phyloP scores from a whole-genome alignment of 2,113 vertebrate species.

The Solea solea region DNA sequence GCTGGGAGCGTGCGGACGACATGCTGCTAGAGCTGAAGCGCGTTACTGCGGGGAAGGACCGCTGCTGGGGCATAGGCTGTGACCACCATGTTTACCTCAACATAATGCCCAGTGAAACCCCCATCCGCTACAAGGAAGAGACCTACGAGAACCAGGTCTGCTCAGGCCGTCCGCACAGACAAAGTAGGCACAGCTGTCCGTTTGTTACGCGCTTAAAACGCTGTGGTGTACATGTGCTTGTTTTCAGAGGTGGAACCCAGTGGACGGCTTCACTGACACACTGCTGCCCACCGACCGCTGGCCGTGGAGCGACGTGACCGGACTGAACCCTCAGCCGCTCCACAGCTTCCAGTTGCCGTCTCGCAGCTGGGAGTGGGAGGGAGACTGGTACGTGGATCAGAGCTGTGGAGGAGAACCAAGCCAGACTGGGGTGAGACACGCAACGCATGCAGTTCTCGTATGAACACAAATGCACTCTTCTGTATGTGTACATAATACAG shows the following conservation, averaged over 20 bases:
- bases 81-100: conserved; percentile 93
- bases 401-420: conserved; percentile 95
- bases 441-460: not conserved
- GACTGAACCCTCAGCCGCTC: conserved; percentile 88
- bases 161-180: fast-evolving
- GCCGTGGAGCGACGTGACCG: conserved; percentile 95
- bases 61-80: conserved; percentile 95
- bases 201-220: not conserved
- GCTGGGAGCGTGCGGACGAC: conserved; percentile 89
- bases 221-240: not conserved
- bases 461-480: not conserved
- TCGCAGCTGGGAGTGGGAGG: conserved; percentile 97
- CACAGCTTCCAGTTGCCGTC: conserved; percentile 91
- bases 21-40: conserved; percentile 91
- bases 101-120: conserved; percentile 85
- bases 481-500: no score
- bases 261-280: conserved; percentile 93
- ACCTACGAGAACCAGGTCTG: conserved; percentile 97
- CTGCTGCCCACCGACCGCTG: conserved; percentile 97
- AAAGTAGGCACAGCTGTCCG: not conserved
- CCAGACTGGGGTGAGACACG: conserved; percentile 92
- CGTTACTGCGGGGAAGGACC: conserved; percentile 84
- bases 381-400: conserved; percentile 98
- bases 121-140: conserved; percentile 91
- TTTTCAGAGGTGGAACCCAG: conserved; percentile 95